These are phyloP conservation scores for Vanessa cardui DNA, from an alignment of 2,888 invertebrate genomes.

Conservation along the genomic window DNA sequence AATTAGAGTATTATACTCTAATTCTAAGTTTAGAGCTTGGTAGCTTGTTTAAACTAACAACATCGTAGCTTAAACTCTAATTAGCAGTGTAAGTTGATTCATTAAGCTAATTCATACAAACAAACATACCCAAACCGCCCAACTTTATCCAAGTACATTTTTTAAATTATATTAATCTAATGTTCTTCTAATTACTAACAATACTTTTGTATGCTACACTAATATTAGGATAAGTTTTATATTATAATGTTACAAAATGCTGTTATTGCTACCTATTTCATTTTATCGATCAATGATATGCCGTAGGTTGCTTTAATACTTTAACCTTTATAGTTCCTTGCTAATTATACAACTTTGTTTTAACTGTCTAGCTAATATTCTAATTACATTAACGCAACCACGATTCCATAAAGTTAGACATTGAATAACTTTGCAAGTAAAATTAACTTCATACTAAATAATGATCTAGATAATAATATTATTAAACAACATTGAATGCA, in stretches of 20 bases:
- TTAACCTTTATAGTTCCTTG: slow-evolving; percentile 62
- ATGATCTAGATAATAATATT: neutral
- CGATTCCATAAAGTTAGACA: slow-evolving; percentile 21
- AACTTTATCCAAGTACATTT: no score
- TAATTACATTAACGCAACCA: slow-evolving; percentile 22
- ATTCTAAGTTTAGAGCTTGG: no score
- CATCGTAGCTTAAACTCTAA: neutral
- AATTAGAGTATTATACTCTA: no score
- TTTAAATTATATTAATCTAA: no score
- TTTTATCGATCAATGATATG: neutral
- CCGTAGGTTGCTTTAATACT: slow-evolving; percentile 42
- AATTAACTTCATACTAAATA: neutral
- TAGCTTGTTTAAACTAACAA: no score
- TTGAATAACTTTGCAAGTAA: slow-evolving; percentile 12
- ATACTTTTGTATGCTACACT: no score
- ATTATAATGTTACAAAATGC: no score
- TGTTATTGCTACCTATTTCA: no score
- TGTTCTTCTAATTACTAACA: no score
- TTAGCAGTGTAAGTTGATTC: slow-evolving; percentile 1
- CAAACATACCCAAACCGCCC: no score
- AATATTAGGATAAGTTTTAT: no score
- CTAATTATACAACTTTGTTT: slow-evolving; percentile 41
- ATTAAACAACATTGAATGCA: neutral
- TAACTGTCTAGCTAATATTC: slow-evolving; percentile 24
- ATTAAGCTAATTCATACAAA: neutral